Conservation (phyloP, 2,113 vertebrate species). For the Toxostoma redivivum region DNA sequence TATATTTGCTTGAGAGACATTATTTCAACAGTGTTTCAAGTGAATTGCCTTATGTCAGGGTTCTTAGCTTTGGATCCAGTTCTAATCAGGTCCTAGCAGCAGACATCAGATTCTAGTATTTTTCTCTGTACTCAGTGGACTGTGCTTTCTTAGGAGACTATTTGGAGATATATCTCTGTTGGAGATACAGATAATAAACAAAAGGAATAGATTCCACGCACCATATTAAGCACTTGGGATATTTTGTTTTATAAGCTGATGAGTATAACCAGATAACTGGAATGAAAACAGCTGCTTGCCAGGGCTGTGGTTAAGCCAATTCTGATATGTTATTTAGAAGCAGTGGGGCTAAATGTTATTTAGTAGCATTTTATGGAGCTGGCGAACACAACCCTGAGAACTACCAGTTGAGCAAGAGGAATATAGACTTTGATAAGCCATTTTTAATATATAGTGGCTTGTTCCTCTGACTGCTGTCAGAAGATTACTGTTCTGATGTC, state of each 20-base stretch:
- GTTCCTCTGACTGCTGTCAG: background rate
- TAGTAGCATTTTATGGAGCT: background rate
- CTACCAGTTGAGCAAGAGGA: background rate
- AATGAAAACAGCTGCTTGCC: background rate
- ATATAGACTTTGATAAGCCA: background rate
- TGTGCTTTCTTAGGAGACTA: background rate
- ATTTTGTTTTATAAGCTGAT: background rate
- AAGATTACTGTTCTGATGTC: background rate
- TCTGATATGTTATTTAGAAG: background rate
- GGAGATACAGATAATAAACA: background rate
- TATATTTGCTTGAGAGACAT: background rate
- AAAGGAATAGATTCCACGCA: background rate
- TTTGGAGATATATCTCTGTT: background rate
- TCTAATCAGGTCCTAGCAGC: background rate
- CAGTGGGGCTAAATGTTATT: background rate
- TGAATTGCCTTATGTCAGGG: background rate
- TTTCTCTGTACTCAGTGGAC: background rate
- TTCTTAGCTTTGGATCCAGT: background rate
- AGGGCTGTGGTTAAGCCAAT: background rate
- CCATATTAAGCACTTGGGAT: background rate
- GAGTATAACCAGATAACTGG: background rate
- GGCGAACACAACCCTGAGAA: background rate
- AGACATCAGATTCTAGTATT: background rate
- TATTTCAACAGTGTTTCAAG: background rate
- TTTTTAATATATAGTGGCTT: background rate